Evolutionary conservation across 92 coral and sea anemone species (phyloP), one percentile per base, ranked within the genome.

Genomic region (Scolanthus callimorphus): DNA sequence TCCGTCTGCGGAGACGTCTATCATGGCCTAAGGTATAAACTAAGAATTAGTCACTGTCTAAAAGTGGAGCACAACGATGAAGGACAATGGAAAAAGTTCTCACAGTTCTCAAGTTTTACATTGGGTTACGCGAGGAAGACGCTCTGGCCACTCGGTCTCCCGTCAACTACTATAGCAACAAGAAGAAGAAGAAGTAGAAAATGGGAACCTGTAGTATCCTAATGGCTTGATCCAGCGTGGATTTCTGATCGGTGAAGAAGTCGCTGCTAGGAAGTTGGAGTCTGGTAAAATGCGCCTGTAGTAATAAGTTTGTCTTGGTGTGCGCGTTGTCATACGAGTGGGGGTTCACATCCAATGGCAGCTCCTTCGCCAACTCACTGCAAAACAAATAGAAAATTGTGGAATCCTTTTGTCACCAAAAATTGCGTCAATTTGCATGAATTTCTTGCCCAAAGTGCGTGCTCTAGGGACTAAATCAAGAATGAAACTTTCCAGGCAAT

Each of bases 241-340:
- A 92, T 69, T 92, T 88, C 21, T 90, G 87, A 49, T 92, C 98
- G 1, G 98, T 92, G 31, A 67, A 58, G 77, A 80, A 92, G 71
- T 92, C 98, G 62, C 96, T 92, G 47, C 92, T 89, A 41, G 98
- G 98, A 34, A 92, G 78, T 28, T 79, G 77, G 0, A 77, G 67
- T 39, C 96, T 74, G 10, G 81, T 67, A 68, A 92, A 92, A 60
- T 92, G 98, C 12, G 98, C 98, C 59, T 92, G 98, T 57, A 92
- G 78, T 3, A 92, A 79, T 41, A 92, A 79, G 65, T 89, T 73
- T 2, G 98, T 67, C 77, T 92, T 92, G 63, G 98, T 92, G 79
- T 92, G 98, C 9, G 98, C 89, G 44, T 72, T 79, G 60, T 92
- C 98, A 51, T 63, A 92, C 17, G 94, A 55, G 55, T 84, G 78